phyloP scores from a whole-genome alignment of 1,140 invertebrate species.

The Pseudoatta argentina region DNA sequence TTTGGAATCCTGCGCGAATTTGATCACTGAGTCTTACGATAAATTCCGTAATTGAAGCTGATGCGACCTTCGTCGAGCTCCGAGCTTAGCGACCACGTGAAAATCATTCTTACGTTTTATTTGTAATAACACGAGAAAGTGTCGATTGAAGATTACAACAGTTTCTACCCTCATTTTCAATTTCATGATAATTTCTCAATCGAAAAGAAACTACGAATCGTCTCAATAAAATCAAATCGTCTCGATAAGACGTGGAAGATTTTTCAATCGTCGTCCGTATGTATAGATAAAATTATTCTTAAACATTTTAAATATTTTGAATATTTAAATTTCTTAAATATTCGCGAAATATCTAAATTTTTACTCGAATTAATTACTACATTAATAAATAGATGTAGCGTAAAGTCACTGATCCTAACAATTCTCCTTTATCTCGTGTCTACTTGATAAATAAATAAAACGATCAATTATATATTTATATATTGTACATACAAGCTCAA shows the following conservation, averaged over 20 bases:
- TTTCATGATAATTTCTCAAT: background rate
- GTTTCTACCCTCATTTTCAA: too few relatives aligned
- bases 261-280: background rate
- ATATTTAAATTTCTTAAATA: background rate
- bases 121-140: background rate
- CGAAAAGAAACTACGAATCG: background rate
- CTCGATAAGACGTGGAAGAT: background rate
- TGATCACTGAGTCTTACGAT: background rate
- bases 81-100: background rate
- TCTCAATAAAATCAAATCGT: background rate
- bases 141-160: background rate
- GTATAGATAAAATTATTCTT: background rate
- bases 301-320: background rate
- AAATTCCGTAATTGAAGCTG: background rate
- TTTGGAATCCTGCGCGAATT: background rate
- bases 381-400: conserved; percentile 12
- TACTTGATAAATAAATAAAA: conserved; percentile 34
- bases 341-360: background rate
- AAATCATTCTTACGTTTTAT: background rate
- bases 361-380: background rate
- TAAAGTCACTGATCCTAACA: background rate
- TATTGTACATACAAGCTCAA: background rate
- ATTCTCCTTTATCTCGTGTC: background rate
- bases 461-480: too few relatives aligned
- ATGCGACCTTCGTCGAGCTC: background rate